Conservation (phyloP, 2,113 vertebrate species). For the Amphiprion ocellaris region DNA sequence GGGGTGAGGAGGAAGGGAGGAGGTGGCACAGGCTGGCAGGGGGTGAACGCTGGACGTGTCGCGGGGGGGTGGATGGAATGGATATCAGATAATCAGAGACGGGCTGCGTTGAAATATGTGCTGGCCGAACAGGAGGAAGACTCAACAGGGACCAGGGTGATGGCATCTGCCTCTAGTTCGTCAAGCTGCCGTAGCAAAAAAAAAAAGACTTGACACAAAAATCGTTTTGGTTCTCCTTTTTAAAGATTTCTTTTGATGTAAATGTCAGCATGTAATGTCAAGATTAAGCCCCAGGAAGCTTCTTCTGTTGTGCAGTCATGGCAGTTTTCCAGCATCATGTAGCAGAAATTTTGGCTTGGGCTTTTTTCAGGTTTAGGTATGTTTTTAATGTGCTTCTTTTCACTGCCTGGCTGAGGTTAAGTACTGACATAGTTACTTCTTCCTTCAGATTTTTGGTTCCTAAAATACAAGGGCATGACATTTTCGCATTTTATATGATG, state of each 20-base stretch:
- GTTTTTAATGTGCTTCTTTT: not conserved
- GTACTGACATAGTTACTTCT: not conserved
- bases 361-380: not conserved
- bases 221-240: not conserved
- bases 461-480: not conserved
- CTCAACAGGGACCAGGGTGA: conserved; percentile 54
- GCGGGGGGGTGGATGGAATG: conserved; percentile 14
- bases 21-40: conserved; percentile 60
- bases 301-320: not conserved
- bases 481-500: too few species aligned
- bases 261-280: not conserved
- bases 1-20: conserved; percentile 51
- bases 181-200: not conserved
- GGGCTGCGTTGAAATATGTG: conserved; percentile 55
- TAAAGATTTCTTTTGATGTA: not conserved
- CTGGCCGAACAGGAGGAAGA: conserved; percentile 46
- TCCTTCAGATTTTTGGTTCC: not conserved
- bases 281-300: not conserved
- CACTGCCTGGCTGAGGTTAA: not conserved
- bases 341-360: not conserved
- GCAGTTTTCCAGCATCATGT: not conserved
- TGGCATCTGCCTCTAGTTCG: conserved; percentile 45
- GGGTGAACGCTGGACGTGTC: conserved; percentile 63
- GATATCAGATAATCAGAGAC: conserved; percentile 58
- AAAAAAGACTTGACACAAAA: not conserved